These are phyloP conservation scores for Pygoscelis antarcticus DNA, from an alignment of 2,113 vertebrate genomes.

Conservation along the genomic window DNA sequence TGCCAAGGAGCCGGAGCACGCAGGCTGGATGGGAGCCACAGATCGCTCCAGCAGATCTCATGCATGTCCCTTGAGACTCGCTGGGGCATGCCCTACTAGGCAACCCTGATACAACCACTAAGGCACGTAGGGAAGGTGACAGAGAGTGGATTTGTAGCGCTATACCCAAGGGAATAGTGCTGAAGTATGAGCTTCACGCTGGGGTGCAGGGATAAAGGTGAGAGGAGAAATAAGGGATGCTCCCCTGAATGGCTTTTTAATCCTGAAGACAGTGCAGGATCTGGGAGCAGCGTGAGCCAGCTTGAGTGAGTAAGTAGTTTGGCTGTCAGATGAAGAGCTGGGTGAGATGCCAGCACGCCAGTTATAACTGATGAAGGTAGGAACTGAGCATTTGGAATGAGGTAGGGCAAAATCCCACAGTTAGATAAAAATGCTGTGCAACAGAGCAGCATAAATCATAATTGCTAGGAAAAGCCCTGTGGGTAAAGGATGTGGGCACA, in stretches of 20 bases:
- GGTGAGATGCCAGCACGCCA: background rate
- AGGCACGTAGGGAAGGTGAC: background rate
- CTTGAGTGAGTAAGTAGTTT: background rate
- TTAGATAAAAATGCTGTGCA: constrained; percentile 8
- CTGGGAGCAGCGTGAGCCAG: background rate
- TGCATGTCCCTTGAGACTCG: background rate
- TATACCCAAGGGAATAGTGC: background rate
- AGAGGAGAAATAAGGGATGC: background rate
- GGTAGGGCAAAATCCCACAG: constrained; percentile 4
- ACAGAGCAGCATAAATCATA: background rate
- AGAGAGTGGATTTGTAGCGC: background rate
- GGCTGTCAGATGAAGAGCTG: constrained; percentile 11
- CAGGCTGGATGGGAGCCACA: background rate
- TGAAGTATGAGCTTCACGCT: background rate
- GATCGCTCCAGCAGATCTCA: background rate
- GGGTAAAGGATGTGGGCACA: constrained; percentile 39
- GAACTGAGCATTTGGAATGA: background rate
- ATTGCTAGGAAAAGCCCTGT: constrained; percentile 18
- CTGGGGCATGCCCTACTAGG: background rate
- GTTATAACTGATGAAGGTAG: background rate
- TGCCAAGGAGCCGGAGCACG: background rate
- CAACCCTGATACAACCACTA: background rate
- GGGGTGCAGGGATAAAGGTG: background rate
- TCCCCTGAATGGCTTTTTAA: background rate
- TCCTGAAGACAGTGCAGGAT: background rate